phyloP scores from a whole-genome alignment of 2,113 vertebrate genomes.

The Alces alces region DNA sequence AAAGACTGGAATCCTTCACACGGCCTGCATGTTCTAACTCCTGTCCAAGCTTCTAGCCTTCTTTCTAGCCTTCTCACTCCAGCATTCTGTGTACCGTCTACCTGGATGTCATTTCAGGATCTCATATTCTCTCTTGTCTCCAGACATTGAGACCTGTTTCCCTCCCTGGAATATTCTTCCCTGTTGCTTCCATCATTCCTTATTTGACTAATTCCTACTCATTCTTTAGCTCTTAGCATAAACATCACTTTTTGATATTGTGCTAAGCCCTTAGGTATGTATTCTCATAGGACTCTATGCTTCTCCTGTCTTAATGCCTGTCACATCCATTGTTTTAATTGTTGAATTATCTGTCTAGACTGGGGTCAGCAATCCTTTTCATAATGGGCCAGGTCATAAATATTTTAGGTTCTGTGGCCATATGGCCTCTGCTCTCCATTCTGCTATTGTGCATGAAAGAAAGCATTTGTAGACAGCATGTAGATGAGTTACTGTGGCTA shows the following conservation, averaged over 20 bases:
- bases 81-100: neutral
- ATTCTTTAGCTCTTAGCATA: neutral
- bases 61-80: neutral
- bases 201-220: neutral
- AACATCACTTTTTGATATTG: neutral
- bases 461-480: neutral
- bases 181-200: neutral
- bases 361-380: neutral
- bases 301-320: neutral
- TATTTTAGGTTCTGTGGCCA: neutral
- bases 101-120: neutral
- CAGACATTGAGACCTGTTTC: neutral
- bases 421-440: neutral
- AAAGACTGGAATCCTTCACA: neutral
- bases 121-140: neutral
- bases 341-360: neutral
- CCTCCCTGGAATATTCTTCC: neutral
- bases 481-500: neutral
- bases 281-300: neutral
- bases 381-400: neutral
- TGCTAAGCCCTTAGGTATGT: neutral
- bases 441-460: neutral
- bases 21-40: neutral
- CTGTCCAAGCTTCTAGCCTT: neutral
- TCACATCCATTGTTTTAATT: neutral